Conservation (phyloP, 2,797 vertebrate genomes). For the Falco naumanni region DNA sequence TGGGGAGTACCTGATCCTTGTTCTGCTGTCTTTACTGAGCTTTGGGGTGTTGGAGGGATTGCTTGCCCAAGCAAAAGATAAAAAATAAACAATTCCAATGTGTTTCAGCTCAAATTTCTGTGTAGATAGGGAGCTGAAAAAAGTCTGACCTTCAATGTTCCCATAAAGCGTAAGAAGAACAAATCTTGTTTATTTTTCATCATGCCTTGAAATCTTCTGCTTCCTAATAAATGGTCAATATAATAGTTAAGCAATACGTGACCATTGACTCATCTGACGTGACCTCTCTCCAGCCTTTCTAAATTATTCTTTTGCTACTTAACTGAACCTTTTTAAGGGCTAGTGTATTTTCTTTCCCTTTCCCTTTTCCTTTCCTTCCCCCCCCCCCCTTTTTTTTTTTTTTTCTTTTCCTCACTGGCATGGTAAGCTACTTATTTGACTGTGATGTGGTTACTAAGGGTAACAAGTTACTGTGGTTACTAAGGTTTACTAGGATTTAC, state of each 20-base stretch:
- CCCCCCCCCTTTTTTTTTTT: too few relatives aligned
- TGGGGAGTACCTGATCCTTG: neutral
- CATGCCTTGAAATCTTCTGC: neutral
- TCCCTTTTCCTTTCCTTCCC: rapidly evolving
- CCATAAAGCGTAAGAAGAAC: neutral
- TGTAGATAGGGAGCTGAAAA: neutral
- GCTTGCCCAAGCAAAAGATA: neutral
- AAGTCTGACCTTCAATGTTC: neutral
- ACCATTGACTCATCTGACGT: neutral
- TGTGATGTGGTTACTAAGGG: neutral
- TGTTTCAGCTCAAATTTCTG: neutral
- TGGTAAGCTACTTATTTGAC: neutral
- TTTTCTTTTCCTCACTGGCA: neutral
- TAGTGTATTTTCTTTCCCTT: too few relatives aligned
- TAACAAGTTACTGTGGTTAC: neutral
- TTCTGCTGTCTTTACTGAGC: neutral
- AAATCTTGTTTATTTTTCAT: neutral
- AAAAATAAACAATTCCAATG: neutral
- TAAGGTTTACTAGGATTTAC: neutral
- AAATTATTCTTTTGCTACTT: neutral
- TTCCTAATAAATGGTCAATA: neutral
- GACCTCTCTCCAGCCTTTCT: neutral
- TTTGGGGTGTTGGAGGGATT: neutral
- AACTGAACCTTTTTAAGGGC: neutral
- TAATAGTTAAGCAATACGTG: neutral